A percentile compares a stretch with the other conserved stretches of the same genome.
phyloP scores from a whole-genome alignment of 2,113 vertebrate genomes.

The Pelecanus crispus region DNA sequence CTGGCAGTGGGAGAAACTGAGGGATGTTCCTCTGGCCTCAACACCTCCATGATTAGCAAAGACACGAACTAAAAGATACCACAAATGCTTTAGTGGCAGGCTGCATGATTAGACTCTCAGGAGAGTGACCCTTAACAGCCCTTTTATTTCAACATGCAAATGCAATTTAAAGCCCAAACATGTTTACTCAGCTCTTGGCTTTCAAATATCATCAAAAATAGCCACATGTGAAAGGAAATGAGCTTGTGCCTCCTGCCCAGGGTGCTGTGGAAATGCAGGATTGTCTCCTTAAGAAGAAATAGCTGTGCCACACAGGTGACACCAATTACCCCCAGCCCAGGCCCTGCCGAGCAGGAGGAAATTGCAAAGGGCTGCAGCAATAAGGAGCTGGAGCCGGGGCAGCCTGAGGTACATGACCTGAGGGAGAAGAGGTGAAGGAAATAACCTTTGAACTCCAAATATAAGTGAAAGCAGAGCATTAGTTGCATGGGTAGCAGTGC shows the following conservation, averaged over 20 bases:
- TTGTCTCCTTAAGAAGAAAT: not conserved
- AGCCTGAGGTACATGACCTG: accelerated
- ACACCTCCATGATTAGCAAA: accelerated
- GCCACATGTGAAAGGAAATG: not conserved
- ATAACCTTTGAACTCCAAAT: not conserved
- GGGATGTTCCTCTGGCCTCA: not conserved
- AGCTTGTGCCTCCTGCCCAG: not conserved
- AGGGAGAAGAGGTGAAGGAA: not conserved
- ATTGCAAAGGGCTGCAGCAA: not conserved
- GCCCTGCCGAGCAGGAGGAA: not conserved
- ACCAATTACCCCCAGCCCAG: not conserved
- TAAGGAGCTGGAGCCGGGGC: not conserved
- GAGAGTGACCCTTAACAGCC: not conserved
- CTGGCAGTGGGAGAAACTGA: not conserved
- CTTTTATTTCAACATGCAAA: not conserved
- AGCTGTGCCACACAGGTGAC: not conserved
- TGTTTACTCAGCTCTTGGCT: not conserved
- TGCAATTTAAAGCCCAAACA: not conserved
- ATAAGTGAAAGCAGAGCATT: not conserved
- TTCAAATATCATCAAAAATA: not conserved
- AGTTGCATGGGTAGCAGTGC: not conserved
- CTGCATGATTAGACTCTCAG: not conserved
- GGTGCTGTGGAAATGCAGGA: not conserved
- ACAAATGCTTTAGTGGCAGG: not conserved
- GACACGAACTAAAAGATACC: not conserved